phyloP scores from a whole-genome alignment of 2,113 vertebrate genomes.

The Atlantisia rogersi region DNA sequence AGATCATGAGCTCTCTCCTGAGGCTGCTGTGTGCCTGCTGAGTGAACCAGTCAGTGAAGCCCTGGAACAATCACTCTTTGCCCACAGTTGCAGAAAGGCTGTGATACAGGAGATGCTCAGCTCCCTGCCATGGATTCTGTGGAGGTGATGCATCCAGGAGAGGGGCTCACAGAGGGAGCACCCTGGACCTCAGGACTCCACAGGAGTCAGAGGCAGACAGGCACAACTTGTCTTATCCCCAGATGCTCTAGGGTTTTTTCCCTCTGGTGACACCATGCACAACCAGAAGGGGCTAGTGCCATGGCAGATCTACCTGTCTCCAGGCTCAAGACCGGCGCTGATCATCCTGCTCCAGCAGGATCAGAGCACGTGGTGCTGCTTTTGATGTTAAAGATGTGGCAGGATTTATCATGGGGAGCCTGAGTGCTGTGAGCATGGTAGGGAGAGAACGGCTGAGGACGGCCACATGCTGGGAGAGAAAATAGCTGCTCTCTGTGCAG shows the following conservation, averaged over 20 bases:
- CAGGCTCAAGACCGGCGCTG: neutral
- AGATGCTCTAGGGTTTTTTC: neutral
- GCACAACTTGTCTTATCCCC: neutral
- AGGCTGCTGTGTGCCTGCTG: fast-evolving
- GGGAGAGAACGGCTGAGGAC: neutral
- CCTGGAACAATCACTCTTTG: neutral
- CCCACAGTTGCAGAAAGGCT: neutral
- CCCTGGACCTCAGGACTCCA: neutral
- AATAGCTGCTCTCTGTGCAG: neutral
- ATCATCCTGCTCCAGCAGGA: neutral
- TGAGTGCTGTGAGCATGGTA: fast-evolving
- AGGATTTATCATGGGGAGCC: neutral
- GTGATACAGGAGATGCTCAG: neutral
- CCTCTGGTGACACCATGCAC: fast-evolving
- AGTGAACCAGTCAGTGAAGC: neutral
- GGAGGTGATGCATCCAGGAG: neutral
- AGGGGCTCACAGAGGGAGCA: neutral
- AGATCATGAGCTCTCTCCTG: neutral
- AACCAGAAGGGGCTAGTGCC: neutral
- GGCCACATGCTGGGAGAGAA: neutral
- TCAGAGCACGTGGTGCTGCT: neutral
- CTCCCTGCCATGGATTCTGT: neutral
- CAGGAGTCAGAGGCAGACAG: neutral
- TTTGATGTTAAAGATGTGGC: neutral
- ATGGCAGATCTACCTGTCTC: neutral